Conservation (phyloP, 2,113 vertebrate genomes). For the Mesitornis unicolor region DNA sequence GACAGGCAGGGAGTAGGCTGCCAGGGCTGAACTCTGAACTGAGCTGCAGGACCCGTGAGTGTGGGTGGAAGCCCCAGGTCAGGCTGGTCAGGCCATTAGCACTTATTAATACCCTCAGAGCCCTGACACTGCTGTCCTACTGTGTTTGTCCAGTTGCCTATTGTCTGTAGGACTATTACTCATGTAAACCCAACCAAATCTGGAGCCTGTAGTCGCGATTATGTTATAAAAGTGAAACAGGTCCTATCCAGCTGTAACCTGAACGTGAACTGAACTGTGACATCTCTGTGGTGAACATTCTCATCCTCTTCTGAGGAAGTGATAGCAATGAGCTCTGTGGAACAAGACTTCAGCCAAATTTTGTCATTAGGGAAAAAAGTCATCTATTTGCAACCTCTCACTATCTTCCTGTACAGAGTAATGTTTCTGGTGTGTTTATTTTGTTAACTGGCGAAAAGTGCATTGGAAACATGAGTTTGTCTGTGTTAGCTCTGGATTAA, state of each 20-base stretch:
- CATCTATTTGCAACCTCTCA: neutral
- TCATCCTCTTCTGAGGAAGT: neutral
- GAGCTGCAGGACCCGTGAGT: neutral
- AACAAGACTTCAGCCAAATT: neutral
- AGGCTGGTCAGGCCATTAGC: neutral
- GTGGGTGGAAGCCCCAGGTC: neutral
- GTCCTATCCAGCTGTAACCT: neutral
- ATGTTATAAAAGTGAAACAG: neutral
- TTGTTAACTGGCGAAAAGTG: neutral
- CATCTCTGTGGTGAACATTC: neutral
- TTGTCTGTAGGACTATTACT: neutral
- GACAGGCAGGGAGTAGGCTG: fast-evolving
- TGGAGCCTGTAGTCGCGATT: neutral
- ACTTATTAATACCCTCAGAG: neutral
- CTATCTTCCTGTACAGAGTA: neutral
- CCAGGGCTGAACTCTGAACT: neutral
- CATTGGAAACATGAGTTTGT: neutral
- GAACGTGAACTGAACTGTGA: neutral
- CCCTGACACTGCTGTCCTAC: neutral
- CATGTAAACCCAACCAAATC: neutral
- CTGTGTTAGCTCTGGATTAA: neutral
- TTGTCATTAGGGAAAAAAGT: neutral
- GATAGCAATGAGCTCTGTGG: neutral
- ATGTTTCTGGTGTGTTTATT: neutral
- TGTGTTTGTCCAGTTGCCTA: neutral